Evolutionary conservation across 92 coral and sea anemone genomes (phyloP).

Genomic region (Zoanthus gigantus): DNA sequence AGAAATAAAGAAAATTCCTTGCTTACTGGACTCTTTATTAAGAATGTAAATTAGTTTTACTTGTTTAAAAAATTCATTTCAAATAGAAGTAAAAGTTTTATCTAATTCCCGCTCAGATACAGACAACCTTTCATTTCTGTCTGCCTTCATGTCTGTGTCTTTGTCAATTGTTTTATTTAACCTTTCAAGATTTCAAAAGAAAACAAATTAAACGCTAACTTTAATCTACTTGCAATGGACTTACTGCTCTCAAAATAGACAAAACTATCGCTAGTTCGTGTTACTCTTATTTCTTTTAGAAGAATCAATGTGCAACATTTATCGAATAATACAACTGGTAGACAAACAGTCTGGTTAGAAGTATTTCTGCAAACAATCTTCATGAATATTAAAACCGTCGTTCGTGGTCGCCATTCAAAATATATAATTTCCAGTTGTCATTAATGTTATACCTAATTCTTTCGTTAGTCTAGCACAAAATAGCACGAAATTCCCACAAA

Average conservation of each 20-base stretch:
- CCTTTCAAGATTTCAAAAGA: not conserved
- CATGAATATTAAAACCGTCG: conserved; percentile 72
- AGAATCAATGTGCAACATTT: conserved; percentile 16
- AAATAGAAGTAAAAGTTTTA: not conserved
- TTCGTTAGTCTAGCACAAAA: not conserved
- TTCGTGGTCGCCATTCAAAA: conserved; percentile 32
- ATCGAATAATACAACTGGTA: conserved; percentile 11
- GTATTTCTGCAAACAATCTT: conserved; percentile 54
- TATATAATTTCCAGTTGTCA: conserved; percentile 1
- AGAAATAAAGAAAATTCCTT: no score
- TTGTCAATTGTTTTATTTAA: conserved; percentile 21
- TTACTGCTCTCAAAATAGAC: not conserved
- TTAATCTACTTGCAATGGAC: not conserved
- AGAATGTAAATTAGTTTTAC: no score
- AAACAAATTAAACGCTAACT: not conserved
- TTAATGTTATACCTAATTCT: not conserved
- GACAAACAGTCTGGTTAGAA: conserved; percentile 64
- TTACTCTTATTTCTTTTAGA: not conserved
- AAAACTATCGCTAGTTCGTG: not conserved
- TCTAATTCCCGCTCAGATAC: not conserved
- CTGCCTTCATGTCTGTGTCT: conserved; percentile 11
- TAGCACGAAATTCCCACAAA: not conserved
- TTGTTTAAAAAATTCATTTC: no score
- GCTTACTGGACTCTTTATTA: no score
- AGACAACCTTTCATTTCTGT: conserved; percentile 21